Evolutionary conservation across 1,140 invertebrate species (phyloP).

Genomic region (Meloidogyne chitwoodi): DNA sequence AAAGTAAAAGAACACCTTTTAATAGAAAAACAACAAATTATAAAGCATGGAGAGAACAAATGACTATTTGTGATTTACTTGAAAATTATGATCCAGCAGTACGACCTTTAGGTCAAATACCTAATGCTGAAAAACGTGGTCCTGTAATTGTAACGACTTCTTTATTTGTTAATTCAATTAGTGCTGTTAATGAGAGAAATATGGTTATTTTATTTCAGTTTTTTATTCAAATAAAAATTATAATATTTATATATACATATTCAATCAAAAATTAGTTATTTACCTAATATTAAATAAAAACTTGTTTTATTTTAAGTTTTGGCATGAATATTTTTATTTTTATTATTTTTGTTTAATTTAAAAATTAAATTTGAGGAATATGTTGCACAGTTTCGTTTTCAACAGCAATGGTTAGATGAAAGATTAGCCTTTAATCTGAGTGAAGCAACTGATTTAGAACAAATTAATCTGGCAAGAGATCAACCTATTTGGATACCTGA

Average conservation of each 20-base stretch:
- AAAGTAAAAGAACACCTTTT: constrained; percentile 54
- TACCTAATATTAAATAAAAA: too few species aligned
- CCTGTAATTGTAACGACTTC: constrained; percentile 52
- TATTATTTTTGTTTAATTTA: neutral
- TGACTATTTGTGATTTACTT: constrained; percentile 57
- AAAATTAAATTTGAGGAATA: constrained; percentile 49
- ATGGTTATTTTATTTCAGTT: constrained; percentile 45
- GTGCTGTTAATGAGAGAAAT: constrained; percentile 55
- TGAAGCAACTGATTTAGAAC: constrained; percentile 65
- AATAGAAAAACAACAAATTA: constrained; percentile 57
- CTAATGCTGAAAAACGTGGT: constrained; percentile 48
- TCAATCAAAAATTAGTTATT: too few species aligned
- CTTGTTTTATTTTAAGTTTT: too few species aligned
- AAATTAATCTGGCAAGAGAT: constrained; percentile 81
- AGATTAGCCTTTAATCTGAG: constrained; percentile 44
- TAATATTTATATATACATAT: too few species aligned
- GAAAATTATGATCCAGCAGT: constrained; percentile 57
- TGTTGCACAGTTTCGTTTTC: constrained; percentile 57
- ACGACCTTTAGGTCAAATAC: constrained; percentile 48
- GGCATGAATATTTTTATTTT: too few species aligned
- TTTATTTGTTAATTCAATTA: constrained; percentile 53
- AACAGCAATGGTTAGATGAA: constrained; percentile 58
- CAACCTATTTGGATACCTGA: constrained; percentile 88
- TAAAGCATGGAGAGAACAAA: constrained; percentile 59
- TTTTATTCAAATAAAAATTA: neutral